Conservation (phyloP, 2,888 invertebrate species). For the Eupithecia abbreviata region DNA sequence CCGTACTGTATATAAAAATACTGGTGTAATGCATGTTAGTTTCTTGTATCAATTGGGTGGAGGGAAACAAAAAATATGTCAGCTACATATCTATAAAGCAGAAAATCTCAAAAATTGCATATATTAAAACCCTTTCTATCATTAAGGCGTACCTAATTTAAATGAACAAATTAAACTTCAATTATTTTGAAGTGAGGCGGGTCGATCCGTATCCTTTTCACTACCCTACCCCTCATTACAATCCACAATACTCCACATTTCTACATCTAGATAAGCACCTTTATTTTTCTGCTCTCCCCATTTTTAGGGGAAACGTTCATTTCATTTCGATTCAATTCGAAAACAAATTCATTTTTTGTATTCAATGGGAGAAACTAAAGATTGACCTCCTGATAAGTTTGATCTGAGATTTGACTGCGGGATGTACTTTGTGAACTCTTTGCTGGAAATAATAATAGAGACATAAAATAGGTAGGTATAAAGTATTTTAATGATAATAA, state of each 20-base stretch:
- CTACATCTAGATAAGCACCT: conserved; percentile 80
- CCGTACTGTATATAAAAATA: not conserved
- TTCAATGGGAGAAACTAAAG: conserved; percentile 67
- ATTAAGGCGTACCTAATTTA: conserved; percentile 71
- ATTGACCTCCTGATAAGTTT: conserved; percentile 71
- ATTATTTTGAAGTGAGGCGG: conserved; percentile 81
- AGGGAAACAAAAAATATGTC: not conserved
- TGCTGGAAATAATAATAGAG: conserved; percentile 49
- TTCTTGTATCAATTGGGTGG: not conserved
- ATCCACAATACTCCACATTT: conserved; percentile 75
- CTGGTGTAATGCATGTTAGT: not conserved
- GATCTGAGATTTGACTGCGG: conserved; percentile 70
- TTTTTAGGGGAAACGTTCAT: conserved; percentile 73
- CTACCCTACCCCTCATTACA: conserved; percentile 80
- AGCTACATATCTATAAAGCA: not conserved
- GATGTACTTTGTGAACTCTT: conserved; percentile 55
- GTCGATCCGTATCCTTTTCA: conserved; percentile 78
- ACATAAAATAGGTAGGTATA: conserved; percentile 29
- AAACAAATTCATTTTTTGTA: conserved; percentile 78
- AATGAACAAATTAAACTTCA: conserved; percentile 83
- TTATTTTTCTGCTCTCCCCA: conserved; percentile 69
- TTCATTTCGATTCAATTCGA: conserved; percentile 79
- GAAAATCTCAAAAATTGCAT: conserved; percentile 44
- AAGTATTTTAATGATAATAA: conserved; percentile 42
- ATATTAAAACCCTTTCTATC: conserved; percentile 51